These are phyloP conservation scores for Coreoperca whiteheadi DNA, from an alignment of 2,113 vertebrate species.

Conservation along the genomic window DNA sequence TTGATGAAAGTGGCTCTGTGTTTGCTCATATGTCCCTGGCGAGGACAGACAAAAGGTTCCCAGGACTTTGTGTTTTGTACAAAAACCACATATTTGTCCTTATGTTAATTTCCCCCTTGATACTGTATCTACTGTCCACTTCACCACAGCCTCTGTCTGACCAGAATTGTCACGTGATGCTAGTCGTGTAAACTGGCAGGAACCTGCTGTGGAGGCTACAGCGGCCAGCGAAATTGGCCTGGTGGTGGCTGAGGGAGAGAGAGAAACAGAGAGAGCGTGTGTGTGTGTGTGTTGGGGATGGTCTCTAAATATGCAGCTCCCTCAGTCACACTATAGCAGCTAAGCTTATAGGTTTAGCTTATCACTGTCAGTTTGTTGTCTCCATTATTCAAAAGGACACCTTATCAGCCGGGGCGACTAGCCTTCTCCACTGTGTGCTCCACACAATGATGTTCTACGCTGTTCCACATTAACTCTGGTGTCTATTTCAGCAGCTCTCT, in stretches of 20 bases:
- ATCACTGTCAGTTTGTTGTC: constrained; percentile 67
- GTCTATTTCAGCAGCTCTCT: constrained; percentile 80
- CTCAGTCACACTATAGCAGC: constrained; percentile 37
- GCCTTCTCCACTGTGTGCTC: constrained; percentile 46
- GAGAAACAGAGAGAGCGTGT: not conserved
- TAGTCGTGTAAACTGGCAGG: constrained; percentile 31
- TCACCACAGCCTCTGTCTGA: constrained; percentile 15
- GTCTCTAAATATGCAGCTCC: constrained; percentile 35
- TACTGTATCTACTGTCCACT: constrained; percentile 23
- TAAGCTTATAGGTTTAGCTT: constrained; percentile 66
- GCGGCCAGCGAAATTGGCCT: constrained; percentile 2
- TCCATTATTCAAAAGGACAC: constrained; percentile 75
- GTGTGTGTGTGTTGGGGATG: constrained; percentile 29
- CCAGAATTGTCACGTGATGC: constrained; percentile 38
- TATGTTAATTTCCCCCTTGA: constrained; percentile 17
- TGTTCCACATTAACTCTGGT: constrained; percentile 68
- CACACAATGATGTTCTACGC: constrained; percentile 60
- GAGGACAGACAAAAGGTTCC: constrained; percentile 29
- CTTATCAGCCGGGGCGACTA: constrained; percentile 63
- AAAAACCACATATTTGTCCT: constrained; percentile 38
- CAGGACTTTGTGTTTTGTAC: constrained; percentile 51
- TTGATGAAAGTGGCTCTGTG: constrained; percentile 27
- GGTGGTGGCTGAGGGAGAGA: not conserved
- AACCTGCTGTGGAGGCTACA: constrained; percentile 24
- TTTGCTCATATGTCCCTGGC: constrained; percentile 12